phyloP scores from a whole-genome alignment of 1,140 invertebrate genomes.

The Dolichoris vasculosae region DNA sequence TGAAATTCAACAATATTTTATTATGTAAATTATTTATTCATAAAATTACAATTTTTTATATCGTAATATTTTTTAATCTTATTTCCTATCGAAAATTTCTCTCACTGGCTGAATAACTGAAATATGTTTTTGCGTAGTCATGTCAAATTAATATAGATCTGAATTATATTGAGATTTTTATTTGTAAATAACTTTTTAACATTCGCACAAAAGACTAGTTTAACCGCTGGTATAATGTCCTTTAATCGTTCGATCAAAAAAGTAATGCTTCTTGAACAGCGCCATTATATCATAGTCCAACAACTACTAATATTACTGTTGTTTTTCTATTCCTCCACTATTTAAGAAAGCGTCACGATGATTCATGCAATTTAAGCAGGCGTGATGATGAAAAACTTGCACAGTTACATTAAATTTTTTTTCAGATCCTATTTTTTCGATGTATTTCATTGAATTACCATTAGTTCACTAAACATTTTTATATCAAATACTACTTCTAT shows the following conservation, averaged over 20 bases:
- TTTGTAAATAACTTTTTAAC: background rate
- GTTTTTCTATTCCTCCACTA: background rate
- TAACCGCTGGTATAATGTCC: background rate
- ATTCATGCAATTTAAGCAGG: slow-evolving; percentile 5
- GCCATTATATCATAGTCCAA: background rate
- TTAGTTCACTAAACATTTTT: background rate
- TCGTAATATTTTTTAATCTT: background rate
- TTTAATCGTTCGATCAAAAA: slow-evolving; percentile 31
- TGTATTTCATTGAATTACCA: background rate
- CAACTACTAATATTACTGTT: background rate
- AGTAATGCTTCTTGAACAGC: background rate
- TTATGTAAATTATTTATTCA: background rate
- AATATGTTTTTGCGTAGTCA: background rate
- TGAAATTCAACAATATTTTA: slow-evolving; percentile 2
- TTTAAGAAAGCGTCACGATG: slow-evolving; percentile 33
- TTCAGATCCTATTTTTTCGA: background rate
- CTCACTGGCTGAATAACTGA: background rate
- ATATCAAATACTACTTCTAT: no score
- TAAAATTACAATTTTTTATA: slow-evolving; percentile 2
- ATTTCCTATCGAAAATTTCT: slow-evolving; percentile 22
- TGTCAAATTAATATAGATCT: slow-evolving; percentile 12
- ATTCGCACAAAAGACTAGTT: background rate
- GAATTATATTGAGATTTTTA: slow-evolving; percentile 8
- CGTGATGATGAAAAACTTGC: slow-evolving; percentile 1
- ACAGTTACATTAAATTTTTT: no score